These are phyloP conservation scores for Eonycteris spelaea DNA, from an alignment of 2,113 vertebrate species.

Conservation along the genomic window DNA sequence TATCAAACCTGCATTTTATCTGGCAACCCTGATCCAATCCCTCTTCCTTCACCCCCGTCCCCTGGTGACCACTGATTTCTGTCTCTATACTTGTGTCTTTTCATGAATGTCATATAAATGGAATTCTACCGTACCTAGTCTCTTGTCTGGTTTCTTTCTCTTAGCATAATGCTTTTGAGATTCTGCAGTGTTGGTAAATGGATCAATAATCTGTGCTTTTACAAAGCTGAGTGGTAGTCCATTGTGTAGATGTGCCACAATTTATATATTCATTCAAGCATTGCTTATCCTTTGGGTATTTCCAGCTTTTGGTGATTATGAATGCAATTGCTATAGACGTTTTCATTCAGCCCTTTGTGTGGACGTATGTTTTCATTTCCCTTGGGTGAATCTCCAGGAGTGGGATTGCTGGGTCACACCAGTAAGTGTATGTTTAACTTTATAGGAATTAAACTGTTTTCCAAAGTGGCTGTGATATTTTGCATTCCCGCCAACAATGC, in stretches of 20 bases:
- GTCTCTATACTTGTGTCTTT: neutral
- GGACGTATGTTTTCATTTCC: neutral
- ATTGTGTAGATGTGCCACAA: neutral
- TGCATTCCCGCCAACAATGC: neutral
- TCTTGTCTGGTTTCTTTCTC: neutral
- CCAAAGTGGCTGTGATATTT: neutral
- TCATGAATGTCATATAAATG: neutral
- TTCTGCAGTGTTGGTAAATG: neutral
- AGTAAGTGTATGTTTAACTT: neutral
- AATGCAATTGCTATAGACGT: neutral
- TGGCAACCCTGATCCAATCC: neutral
- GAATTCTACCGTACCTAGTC: neutral
- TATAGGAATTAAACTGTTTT: neutral
- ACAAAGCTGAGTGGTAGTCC: neutral
- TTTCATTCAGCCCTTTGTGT: no score
- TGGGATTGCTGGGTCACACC: neutral
- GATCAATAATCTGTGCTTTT: neutral
- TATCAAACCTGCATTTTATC: neutral
- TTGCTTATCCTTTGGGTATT: neutral
- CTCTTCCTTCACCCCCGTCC: neutral
- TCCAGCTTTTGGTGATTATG: neutral
- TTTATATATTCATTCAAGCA: neutral
- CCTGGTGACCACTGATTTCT: neutral
- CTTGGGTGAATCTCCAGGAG: neutral
- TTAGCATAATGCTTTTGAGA: neutral